These are phyloP conservation scores for Pungitius pungitius DNA, from an alignment of 2,113 vertebrate species.

Conservation along the genomic window DNA sequence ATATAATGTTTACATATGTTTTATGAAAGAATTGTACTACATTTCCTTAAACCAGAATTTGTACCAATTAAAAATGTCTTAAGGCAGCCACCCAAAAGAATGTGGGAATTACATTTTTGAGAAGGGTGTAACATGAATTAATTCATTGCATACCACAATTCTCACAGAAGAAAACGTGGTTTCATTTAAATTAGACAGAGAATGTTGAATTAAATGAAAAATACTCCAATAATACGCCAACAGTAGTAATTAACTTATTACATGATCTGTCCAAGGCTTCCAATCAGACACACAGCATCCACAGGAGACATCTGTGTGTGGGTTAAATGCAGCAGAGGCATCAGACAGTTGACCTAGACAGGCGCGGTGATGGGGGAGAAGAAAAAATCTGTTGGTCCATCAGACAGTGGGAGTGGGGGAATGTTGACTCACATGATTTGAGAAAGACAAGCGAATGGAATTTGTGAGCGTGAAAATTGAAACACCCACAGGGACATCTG, in stretches of 20 bases:
- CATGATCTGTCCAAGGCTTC: constrained; percentile 2
- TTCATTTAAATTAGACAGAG: neutral
- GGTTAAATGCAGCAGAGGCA: neutral
- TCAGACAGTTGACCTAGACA: constrained; percentile 12
- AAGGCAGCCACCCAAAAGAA: neutral
- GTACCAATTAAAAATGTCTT: neutral
- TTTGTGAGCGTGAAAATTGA: no score
- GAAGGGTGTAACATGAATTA: neutral
- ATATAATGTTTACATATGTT: neutral
- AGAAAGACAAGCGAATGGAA: neutral
- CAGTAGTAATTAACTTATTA: constrained; percentile 8
- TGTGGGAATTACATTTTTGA: neutral
- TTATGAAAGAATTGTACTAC: neutral
- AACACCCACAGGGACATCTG: neutral
- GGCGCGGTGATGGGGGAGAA: no score
- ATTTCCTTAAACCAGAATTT: neutral
- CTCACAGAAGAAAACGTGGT: neutral
- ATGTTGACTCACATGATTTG: neutral
- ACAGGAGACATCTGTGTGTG: neutral
- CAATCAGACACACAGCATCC: neutral
- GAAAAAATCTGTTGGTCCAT: neutral
- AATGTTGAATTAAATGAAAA: neutral
- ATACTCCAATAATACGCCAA: neutral
- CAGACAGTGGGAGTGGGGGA: neutral
- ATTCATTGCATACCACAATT: neutral